Percentiles rank a stretch among this genome's conserved stretches.
These are phyloP conservation scores for Ectropis grisescens DNA, from an alignment of 1,140 invertebrate species.

Conservation along the genomic window DNA sequence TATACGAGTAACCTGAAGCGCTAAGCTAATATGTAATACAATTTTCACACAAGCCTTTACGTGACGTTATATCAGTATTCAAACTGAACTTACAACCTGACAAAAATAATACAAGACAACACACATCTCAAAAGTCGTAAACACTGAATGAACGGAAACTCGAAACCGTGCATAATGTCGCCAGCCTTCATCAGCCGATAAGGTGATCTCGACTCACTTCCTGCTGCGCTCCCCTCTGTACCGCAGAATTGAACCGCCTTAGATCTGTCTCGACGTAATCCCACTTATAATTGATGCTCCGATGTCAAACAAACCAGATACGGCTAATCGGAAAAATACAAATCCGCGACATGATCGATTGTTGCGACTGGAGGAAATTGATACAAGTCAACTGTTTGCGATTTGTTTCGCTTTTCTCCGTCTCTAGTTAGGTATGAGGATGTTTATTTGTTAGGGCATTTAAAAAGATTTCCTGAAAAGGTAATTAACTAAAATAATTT, in stretches of 20 bases:
- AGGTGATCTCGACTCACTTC: slow-evolving; percentile 26
- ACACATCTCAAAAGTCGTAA: too few relatives aligned
- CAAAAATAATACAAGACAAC: too few relatives aligned
- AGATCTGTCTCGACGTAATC: slow-evolving; percentile 60
- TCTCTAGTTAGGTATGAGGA: too few relatives aligned
- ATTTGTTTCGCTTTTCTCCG: neutral
- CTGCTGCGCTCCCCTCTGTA: slow-evolving; percentile 23
- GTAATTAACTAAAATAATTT: too few relatives aligned
- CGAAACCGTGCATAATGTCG: slow-evolving; percentile 16
- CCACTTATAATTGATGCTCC: slow-evolving; percentile 67
- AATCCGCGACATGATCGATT: slow-evolving; percentile 61
- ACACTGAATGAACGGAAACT: too few relatives aligned
- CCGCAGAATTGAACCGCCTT: slow-evolving; percentile 61
- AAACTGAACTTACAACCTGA: too few relatives aligned
- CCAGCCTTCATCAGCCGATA: slow-evolving; percentile 25
- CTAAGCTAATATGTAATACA: too few relatives aligned
- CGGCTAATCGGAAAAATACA: slow-evolving; percentile 64
- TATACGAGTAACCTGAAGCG: too few relatives aligned
- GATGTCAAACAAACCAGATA: slow-evolving; percentile 54
- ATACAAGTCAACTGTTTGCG: slow-evolving; percentile 1
- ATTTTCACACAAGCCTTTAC: too few relatives aligned
- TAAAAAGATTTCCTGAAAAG: too few relatives aligned
- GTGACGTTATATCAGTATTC: neutral
- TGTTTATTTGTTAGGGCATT: too few relatives aligned
- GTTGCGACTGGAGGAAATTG: slow-evolving; percentile 6